Evolutionary conservation across 2,888 invertebrate genomes (phyloP).

Genomic region (Acleris laterana): DNA sequence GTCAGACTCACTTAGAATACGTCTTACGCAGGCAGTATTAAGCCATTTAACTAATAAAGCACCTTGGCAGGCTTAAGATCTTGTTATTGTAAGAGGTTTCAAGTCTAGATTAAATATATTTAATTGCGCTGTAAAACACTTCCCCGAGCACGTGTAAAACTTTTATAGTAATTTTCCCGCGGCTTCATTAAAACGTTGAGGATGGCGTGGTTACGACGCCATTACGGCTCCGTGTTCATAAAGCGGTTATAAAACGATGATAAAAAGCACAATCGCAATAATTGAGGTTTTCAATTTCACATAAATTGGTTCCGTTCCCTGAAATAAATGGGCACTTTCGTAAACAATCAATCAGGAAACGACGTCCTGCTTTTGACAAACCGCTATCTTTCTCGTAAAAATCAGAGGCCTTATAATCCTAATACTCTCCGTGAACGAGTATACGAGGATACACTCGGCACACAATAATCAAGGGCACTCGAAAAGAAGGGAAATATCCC

Average conservation of each 20-base stretch:
- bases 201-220: background rate
- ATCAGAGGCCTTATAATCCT: background rate
- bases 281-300: slow-evolving; percentile 19
- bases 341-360: slow-evolving; percentile 13
- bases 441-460: background rate
- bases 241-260: slow-evolving; percentile 26
- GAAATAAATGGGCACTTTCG: slow-evolving; percentile 9
- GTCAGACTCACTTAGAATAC: too few relatives aligned
- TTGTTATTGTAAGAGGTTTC: too few relatives aligned
- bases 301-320: slow-evolving; percentile 5
- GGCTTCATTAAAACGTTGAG: slow-evolving; percentile 12
- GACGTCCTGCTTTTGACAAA: background rate
- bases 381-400: background rate
- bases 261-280: slow-evolving; percentile 24
- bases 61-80: too few relatives aligned
- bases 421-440: background rate
- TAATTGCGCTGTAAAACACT: slow-evolving; percentile 21
- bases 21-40: too few relatives aligned
- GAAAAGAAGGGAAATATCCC: slow-evolving; percentile 13
- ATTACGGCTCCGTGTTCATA: slow-evolving; percentile 18
- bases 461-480: slow-evolving; percentile 6
- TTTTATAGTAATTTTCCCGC: slow-evolving; percentile 14
- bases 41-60: too few relatives aligned
- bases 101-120: slow-evolving; percentile 19
- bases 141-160: slow-evolving; percentile 16